A percentile compares a stretch with the other conserved stretches of the same genome.
phyloP scores from a whole-genome alignment of 2,888 invertebrate species.

The Leptinotarsa tumamoca region DNA sequence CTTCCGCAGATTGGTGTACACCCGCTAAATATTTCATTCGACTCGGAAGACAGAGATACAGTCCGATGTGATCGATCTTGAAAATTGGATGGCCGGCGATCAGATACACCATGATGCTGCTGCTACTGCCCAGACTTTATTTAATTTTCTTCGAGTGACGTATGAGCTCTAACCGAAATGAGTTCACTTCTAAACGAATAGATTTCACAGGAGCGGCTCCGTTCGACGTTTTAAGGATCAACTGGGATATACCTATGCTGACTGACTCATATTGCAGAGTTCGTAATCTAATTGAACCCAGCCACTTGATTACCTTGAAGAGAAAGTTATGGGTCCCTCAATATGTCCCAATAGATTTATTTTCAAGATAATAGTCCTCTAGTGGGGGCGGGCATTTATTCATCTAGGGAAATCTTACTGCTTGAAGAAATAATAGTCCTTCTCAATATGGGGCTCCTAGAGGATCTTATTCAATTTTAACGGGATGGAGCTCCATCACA shows the following conservation, averaged over 20 bases:
- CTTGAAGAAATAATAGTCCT: no score
- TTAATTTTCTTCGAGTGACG: constrained; percentile 64
- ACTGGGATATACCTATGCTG: background rate
- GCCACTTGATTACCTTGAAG: no score
- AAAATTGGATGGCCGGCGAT: constrained; percentile 62
- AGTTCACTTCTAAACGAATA: constrained; percentile 59
- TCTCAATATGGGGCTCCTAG: no score
- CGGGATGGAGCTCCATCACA: no score
- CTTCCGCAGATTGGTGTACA: constrained; percentile 64
- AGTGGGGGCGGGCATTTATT: no score
- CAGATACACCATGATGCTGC: constrained; percentile 57
- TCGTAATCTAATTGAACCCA: no score
- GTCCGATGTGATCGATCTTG: constrained; percentile 62
- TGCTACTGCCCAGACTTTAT: constrained; percentile 60
- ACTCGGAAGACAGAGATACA: constrained; percentile 48
- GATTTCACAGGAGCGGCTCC: constrained; percentile 41
- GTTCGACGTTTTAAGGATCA: background rate
- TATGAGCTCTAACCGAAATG: constrained; percentile 63
- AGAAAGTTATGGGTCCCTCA: no score
- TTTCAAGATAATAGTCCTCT: no score
- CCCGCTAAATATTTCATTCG: constrained; percentile 65
- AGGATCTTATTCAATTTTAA: no score
- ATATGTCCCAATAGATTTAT: no score
- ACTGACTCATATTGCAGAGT: no score
- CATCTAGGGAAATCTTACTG: no score